A percentile compares a stretch with the other conserved stretches of the same genome.
Conservation (phyloP, 2,797 vertebrate genomes). For the Sciaenops ocellatus region DNA sequence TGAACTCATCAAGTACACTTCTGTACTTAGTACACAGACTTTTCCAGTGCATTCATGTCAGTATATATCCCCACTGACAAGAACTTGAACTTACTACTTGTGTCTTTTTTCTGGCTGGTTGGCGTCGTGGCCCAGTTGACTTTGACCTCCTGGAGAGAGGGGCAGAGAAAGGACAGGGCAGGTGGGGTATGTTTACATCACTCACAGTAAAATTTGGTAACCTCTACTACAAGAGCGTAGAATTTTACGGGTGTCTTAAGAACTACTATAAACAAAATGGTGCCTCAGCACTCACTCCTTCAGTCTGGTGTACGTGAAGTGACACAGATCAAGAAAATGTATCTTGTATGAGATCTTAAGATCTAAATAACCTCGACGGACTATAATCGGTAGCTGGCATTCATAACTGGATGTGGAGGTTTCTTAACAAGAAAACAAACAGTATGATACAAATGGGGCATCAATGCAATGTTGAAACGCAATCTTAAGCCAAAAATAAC, state of each 20-base stretch:
- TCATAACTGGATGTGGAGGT: background rate
- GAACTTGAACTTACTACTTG: slow-evolving; percentile 93
- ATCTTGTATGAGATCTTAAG: background rate
- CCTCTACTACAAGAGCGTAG: background rate
- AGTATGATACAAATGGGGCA: background rate
- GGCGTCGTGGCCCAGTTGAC: slow-evolving; percentile 99
- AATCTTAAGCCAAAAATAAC: background rate
- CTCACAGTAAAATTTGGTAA: slow-evolving; percentile 29
- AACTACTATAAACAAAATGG: slow-evolving; percentile 29
- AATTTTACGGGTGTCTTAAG: background rate
- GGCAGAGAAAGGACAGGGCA: slow-evolving; percentile 64
- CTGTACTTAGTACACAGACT: background rate
- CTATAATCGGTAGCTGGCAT: background rate
- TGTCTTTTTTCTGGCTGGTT: slow-evolving; percentile 99
- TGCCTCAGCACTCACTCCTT: slow-evolving; percentile 30
- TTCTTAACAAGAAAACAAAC: background rate
- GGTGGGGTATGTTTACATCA: slow-evolving; percentile 75
- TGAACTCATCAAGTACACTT: background rate
- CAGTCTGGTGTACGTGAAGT: background rate
- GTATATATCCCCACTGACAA: background rate
- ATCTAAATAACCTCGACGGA: background rate
- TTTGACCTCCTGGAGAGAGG: slow-evolving; percentile 94
- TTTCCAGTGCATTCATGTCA: background rate
- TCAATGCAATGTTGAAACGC: background rate
- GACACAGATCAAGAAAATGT: background rate